phyloP scores from a whole-genome alignment of 2,888 invertebrate genomes.

The Tetanocera ferruginea region DNA sequence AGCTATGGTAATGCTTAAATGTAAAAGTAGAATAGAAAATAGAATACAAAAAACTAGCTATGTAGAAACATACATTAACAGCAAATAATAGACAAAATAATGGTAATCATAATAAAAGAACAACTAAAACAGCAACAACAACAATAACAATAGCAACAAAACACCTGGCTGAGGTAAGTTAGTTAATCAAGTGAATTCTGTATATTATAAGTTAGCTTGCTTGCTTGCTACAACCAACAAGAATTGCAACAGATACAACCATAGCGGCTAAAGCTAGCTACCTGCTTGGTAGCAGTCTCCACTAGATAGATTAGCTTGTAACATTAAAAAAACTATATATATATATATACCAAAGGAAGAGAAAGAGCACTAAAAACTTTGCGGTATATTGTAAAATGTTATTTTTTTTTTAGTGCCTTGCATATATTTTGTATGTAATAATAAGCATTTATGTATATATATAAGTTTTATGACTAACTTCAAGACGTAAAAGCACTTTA shows the following conservation, averaged over 20 bases:
- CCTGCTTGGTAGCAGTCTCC: not conserved
- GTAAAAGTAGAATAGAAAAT: conserved; percentile 26
- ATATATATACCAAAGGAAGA: not conserved
- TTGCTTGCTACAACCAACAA: not conserved
- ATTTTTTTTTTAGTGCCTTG: not conserved
- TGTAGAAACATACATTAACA: not conserved
- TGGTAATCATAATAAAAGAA: conserved; percentile 24
- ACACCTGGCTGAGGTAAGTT: conserved; percentile 16
- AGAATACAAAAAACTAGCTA: not conserved
- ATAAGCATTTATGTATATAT: too few relatives aligned
- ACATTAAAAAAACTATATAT: not conserved
- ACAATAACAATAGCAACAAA: not conserved
- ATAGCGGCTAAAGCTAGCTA: not conserved
- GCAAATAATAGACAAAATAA: conserved; percentile 20
- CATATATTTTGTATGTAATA: not conserved
- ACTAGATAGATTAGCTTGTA: not conserved
- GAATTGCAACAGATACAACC: not conserved
- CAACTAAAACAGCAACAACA: not conserved
- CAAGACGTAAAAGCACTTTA: too few relatives aligned
- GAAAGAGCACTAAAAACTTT: conserved; percentile 1
- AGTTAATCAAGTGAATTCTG: conserved; percentile 21
- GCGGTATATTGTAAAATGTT: conserved; percentile 2
- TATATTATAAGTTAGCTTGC: conserved; percentile 29
- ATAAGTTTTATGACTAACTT: too few relatives aligned
- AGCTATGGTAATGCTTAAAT: conserved; percentile 6